Percentiles rank a stretch among this genome's conserved stretches.
phyloP scores from a whole-genome alignment of 1,140 invertebrate genomes.

The Halesus radiatus region DNA sequence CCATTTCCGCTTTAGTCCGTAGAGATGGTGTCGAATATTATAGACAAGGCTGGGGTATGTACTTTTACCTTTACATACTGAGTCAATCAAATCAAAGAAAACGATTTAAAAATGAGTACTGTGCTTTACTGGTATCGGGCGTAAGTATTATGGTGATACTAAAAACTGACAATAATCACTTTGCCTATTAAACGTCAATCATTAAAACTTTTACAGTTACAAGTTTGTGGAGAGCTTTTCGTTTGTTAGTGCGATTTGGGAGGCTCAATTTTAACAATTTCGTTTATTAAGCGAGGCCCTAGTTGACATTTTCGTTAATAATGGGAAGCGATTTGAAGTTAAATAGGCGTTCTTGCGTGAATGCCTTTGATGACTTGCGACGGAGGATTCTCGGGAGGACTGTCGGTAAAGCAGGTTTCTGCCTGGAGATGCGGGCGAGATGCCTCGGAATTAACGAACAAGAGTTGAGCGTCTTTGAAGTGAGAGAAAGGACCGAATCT shows the following conservation, averaged over 20 bases:
- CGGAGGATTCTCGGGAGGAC: conserved; percentile 11
- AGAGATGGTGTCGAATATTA: too few species aligned
- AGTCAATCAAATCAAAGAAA: too few species aligned
- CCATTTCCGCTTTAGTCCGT: too few species aligned
- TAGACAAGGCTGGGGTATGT: too few species aligned
- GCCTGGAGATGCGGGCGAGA: conserved; percentile 13
- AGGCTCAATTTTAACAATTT: conserved; percentile 15
- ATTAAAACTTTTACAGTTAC: conserved; percentile 8
- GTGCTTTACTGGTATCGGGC: not conserved
- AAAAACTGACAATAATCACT: not conserved
- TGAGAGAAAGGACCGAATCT: conserved; percentile 1
- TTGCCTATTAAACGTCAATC: not conserved
- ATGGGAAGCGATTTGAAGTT: conserved; percentile 46
- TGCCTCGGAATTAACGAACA: not conserved
- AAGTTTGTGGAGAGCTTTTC: not conserved
- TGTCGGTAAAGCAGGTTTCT: not conserved
- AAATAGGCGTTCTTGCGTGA: conserved; percentile 42
- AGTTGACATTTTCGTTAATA: conserved; percentile 44
- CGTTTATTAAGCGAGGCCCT: conserved; percentile 7
- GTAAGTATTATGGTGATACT: not conserved
- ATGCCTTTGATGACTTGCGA: conserved; percentile 49
- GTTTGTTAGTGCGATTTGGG: not conserved
- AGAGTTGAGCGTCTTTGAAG: conserved; percentile 25
- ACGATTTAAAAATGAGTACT: too few species aligned
- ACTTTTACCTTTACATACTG: too few species aligned